phyloP scores from a whole-genome alignment of 2,888 invertebrate genomes.

The Scelioninae gen. 1 region DNA sequence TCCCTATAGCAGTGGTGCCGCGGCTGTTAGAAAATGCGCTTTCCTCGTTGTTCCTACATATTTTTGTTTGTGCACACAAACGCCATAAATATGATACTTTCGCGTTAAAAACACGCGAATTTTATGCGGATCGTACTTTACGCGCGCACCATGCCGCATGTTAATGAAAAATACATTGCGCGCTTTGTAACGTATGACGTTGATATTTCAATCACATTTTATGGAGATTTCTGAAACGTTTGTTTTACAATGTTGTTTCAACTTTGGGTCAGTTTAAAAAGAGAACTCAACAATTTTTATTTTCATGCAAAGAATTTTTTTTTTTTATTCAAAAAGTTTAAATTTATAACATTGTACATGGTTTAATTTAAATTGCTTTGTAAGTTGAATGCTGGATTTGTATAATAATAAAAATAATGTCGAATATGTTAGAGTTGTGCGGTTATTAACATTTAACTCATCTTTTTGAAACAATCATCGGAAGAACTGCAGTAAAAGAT shows the following conservation, averaged over 20 bases:
- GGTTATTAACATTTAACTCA: no score
- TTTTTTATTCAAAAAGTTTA: neutral
- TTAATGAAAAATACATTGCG: slow-evolving; percentile 67
- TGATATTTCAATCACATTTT: slow-evolving; percentile 69
- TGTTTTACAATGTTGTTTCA: slow-evolving; percentile 60
- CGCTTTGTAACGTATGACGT: slow-evolving; percentile 65
- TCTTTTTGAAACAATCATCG: no score
- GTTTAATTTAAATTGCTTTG: neutral
- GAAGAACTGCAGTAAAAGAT: no score
- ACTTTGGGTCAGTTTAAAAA: slow-evolving; percentile 42
- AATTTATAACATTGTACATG: slow-evolving; percentile 3
- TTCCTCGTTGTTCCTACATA: slow-evolving; percentile 59
- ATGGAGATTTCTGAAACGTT: slow-evolving; percentile 63
- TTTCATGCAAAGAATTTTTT: slow-evolving; percentile 21
- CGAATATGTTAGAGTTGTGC: no score
- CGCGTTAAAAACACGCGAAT: slow-evolving; percentile 68
- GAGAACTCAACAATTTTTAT: slow-evolving; percentile 8
- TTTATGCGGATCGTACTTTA: slow-evolving; percentile 67
- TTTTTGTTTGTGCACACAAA: slow-evolving; percentile 69
- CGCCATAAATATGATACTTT: slow-evolving; percentile 64
- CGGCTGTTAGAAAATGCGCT: slow-evolving; percentile 73
- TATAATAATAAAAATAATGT: no score
- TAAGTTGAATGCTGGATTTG: neutral
- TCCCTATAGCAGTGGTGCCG: slow-evolving; percentile 72
- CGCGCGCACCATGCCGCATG: slow-evolving; percentile 61